A percentile compares a stretch with the other conserved stretches of the same genome.
Evolutionary conservation across 2,888 invertebrate genomes (phyloP).

Genomic region (Marronus borbonicus): DNA sequence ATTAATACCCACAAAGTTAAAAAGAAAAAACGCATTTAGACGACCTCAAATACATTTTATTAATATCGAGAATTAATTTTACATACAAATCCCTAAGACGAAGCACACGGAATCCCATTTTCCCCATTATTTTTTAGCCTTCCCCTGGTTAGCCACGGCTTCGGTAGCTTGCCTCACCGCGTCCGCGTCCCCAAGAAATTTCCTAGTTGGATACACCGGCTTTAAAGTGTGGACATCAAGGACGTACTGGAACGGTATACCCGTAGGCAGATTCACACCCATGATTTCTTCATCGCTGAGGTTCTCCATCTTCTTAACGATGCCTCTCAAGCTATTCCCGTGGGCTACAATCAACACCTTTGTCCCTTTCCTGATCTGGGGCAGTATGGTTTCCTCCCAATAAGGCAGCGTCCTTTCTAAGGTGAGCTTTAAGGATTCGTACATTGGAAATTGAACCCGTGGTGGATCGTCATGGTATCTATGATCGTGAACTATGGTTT

Average conservation of each 20-base stretch:
- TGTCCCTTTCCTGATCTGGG: slow-evolving; percentile 84
- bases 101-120: too few relatives aligned
- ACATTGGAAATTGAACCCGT: slow-evolving; percentile 83
- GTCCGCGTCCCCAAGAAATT: slow-evolving; percentile 77
- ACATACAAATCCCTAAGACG: too few relatives aligned
- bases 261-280: slow-evolving; percentile 76
- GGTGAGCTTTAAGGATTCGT: slow-evolving; percentile 87
- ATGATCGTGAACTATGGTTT: slow-evolving; percentile 82
- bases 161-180: slow-evolving; percentile 76
- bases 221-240: slow-evolving; percentile 72
- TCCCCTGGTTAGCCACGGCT: slow-evolving; percentile 76
- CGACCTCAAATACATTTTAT: not conserved
- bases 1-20: too few relatives aligned
- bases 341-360: slow-evolving; percentile 88
- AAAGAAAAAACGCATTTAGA: too few relatives aligned
- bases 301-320: slow-evolving; percentile 82
- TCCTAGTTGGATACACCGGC: slow-evolving; percentile 75
- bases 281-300: slow-evolving; percentile 74
- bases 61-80: not conserved
- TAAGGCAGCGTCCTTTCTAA: slow-evolving; percentile 88
- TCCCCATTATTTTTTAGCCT: slow-evolving; percentile 57
- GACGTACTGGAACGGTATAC: slow-evolving; percentile 77
- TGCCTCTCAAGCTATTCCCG: slow-evolving; percentile 88
- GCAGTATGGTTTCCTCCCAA: slow-evolving; percentile 88
- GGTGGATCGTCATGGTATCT: slow-evolving; percentile 78